Base-by-base conservation (phyloP, 2,797 vertebrate species). In the Pangasius macronema region DNA sequence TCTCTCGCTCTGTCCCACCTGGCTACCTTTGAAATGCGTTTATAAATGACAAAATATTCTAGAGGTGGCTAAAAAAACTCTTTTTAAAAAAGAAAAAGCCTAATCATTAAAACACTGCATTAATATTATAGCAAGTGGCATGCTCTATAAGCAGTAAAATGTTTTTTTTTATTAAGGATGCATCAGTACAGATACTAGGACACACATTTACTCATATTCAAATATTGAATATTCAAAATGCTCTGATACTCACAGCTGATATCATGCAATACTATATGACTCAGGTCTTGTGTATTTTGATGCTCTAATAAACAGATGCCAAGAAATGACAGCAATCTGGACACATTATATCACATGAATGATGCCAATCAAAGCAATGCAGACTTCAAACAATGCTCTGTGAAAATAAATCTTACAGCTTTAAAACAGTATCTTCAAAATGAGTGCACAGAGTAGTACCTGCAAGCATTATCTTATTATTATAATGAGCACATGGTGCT, bases 1-100 rank as follows among this genome's bases (percentile, higher is more conserved):
- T n/a, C n/a, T n/a, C n/a, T n/a, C n/a, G n/a, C n/a, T n/a, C n/a
- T n/a, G n/a, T n/a, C n/a, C n/a, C n/a, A n/a, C n/a, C n/a, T n/a
- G n/a, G n/a, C n/a, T n/a, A n/a, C 61, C 81, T 67, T 65, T 82
- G 42, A 82, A 82, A 65, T 82, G 42, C 61, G 51, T 30, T 82
- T 82, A 49, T 16, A 49, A 10, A 63, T 49, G 79, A 61, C 55
- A 61, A 24, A 61, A 16, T 27, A 39, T 24, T 81, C 5, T 61
- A 61, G 53, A 81, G 79, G 18, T 22, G 57, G 20, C 55, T 10
- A 55, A 79, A 79, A 76, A 39, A 72, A 73, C 3, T 67, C 1
- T 55, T 5, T 55, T 55, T 16, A 13, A 39, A 42, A 39, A 10
- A 46, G 24, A 46, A 75, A 75, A 46, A 76, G n/a, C 27, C 20